phyloP scores from a whole-genome alignment of 2,888 invertebrate genomes.

The Brenthis ino region DNA sequence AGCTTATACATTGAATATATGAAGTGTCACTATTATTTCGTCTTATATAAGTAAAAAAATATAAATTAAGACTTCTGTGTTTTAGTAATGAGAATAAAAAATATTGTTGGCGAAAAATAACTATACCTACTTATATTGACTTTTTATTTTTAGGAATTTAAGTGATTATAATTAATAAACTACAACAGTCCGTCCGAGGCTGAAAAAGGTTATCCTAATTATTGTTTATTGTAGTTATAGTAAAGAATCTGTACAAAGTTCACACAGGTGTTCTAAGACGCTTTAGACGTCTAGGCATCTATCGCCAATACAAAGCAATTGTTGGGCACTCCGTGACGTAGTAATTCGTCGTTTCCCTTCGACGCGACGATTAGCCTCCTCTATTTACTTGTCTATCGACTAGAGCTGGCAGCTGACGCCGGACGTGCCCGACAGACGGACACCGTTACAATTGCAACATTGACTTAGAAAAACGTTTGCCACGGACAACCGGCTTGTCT shows the following conservation, averaged over 20 bases:
- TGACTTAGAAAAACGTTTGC: conserved; percentile 81
- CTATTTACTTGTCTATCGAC: conserved; percentile 80
- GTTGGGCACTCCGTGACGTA: conserved; percentile 72
- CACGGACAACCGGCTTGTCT: conserved; percentile 59
- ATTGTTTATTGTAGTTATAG: background rate
- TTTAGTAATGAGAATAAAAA: too few species aligned
- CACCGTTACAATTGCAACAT: conserved; percentile 77
- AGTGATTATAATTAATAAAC: too few species aligned
- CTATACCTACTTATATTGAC: too few species aligned
- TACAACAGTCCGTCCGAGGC: too few species aligned
- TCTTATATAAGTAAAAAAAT: too few species aligned
- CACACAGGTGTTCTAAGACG: conserved; percentile 52
- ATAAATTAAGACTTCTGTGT: too few species aligned
- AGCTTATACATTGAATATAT: too few species aligned
- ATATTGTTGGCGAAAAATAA: too few species aligned
- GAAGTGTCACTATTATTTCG: too few species aligned
- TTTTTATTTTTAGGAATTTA: too few species aligned
- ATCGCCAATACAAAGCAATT: conserved; percentile 75
- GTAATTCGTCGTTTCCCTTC: conserved; percentile 80
- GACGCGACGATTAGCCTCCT: conserved; percentile 79
- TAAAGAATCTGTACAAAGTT: conserved; percentile 40
- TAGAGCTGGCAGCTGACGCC: conserved; percentile 77
- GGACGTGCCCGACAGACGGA: conserved; percentile 72
- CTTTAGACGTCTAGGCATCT: conserved; percentile 56
- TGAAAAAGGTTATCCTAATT: too few species aligned